phyloP scores from a whole-genome alignment of 2,797 vertebrate species.

The Pseudomugil gertrudae region DNA sequence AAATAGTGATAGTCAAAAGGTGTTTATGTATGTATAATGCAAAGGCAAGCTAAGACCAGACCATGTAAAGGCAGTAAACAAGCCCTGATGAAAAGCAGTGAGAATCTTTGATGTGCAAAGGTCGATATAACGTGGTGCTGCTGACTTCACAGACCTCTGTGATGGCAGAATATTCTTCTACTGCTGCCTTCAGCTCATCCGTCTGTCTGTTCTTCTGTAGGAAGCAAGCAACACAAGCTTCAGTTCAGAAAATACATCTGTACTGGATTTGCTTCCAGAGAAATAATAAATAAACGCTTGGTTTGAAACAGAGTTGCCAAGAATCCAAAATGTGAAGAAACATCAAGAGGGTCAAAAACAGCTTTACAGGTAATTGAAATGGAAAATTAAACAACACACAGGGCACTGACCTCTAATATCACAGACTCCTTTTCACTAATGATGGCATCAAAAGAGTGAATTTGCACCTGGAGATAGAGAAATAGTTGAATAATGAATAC shows the following conservation, averaged over 20 bases:
- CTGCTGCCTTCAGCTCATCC: slow-evolving; percentile 83
- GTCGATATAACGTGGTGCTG: background rate
- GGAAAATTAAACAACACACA: background rate
- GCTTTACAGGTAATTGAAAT: no score
- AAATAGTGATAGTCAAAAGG: background rate
- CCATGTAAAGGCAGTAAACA: background rate
- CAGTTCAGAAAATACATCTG: background rate
- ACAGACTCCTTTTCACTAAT: slow-evolving; percentile 83
- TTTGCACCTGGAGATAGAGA: slow-evolving; percentile 79
- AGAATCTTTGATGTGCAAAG: background rate
- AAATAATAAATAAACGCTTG: accelerated
- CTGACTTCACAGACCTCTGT: slow-evolving; percentile 83
- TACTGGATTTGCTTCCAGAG: background rate
- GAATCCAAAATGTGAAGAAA: background rate
- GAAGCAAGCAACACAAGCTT: background rate
- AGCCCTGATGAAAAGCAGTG: background rate
- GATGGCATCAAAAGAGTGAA: slow-evolving; percentile 79
- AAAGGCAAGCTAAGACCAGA: background rate
- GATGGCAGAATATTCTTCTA: slow-evolving; percentile 85
- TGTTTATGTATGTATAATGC: background rate
- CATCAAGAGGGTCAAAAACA: background rate
- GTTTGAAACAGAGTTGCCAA: background rate
- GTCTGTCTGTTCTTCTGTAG: slow-evolving; percentile 85
- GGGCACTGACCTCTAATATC: slow-evolving; percentile 82
- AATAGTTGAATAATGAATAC: slow-evolving; percentile 2